Conservation (phyloP, 2,888 invertebrate species). For the Epistrophe eligans region DNA sequence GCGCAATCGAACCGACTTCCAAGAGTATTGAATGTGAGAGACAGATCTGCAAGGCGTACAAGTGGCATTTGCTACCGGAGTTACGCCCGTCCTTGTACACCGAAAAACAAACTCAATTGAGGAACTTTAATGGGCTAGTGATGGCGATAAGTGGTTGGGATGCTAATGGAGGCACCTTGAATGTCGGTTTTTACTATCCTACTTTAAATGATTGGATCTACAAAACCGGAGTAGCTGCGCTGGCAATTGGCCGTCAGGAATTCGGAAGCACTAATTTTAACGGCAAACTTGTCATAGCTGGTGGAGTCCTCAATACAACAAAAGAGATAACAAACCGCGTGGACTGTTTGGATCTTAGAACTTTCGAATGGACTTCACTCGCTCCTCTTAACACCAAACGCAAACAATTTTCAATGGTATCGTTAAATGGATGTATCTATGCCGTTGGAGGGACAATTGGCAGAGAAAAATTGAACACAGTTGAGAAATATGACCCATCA, state of each 20-base stretch:
- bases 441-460: neutral
- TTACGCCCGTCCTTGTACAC: neutral
- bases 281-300: conserved; percentile 15
- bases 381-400: conserved; percentile 7
- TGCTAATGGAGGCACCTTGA: neutral
- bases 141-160: conserved; percentile 33
- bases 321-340: neutral
- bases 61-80: conserved; percentile 32
- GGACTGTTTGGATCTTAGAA: conserved; percentile 16
- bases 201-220: conserved; percentile 1
- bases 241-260: neutral
- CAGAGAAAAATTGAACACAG: neutral
- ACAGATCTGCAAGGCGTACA: conserved; percentile 12
- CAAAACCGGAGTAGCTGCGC: neutral
- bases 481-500: conserved; percentile 26
- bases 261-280: conserved; percentile 2
- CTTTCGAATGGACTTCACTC: conserved; percentile 19
- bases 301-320: neutral
- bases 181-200: neutral
- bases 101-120: conserved; percentile 1
- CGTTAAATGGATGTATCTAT: conserved; percentile 9
- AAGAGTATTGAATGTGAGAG: conserved; percentile 7
- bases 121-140: neutral
- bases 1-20: conserved; percentile 2
- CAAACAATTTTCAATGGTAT: neutral